Evolutionary conservation across 2,888 invertebrate species (phyloP).

Genomic region (Ophion ventricosus): DNA sequence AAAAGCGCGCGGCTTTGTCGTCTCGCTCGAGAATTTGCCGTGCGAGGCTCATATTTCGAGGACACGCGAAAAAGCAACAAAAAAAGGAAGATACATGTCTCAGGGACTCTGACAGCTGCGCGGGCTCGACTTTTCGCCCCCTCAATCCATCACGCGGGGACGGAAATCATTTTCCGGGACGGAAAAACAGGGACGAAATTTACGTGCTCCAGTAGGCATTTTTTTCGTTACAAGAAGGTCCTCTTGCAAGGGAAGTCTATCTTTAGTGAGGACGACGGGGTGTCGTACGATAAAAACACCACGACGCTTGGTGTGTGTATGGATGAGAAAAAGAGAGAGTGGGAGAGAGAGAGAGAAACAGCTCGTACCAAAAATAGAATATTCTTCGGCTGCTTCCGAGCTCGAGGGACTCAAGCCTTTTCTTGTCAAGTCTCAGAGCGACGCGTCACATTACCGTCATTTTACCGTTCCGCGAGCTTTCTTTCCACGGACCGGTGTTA

Average conservation of each 20-base stretch:
- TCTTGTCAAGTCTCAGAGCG: constrained; percentile 7
- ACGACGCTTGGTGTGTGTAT: constrained; percentile 54
- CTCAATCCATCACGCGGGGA: neutral
- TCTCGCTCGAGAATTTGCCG: neutral
- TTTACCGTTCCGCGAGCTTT: neutral
- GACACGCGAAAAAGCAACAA: neutral
- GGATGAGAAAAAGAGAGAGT: neutral
- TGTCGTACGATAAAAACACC: constrained; percentile 48
- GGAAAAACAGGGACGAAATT: constrained; percentile 43
- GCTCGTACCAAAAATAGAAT: constrained; percentile 81
- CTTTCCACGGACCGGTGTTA: neutral
- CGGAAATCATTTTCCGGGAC: constrained; percentile 16
- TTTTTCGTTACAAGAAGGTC: constrained; percentile 19
- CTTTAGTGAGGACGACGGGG: constrained; percentile 72
- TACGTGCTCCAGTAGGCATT: constrained; percentile 58
- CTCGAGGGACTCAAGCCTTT: constrained; percentile 59
- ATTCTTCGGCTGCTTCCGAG: constrained; percentile 69
- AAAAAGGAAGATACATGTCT: neutral
- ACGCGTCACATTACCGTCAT: constrained; percentile 20
- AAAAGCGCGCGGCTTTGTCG: constrained; percentile 4
- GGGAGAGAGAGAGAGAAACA: constrained; percentile 66
- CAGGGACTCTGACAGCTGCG: constrained; percentile 33
- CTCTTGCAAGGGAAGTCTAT: constrained; percentile 68
- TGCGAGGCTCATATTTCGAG: neutral
- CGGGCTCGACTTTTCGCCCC: constrained; percentile 39